Base-by-base conservation (phyloP, 2,888 invertebrate species). In the Dynastes tityus region DNA sequence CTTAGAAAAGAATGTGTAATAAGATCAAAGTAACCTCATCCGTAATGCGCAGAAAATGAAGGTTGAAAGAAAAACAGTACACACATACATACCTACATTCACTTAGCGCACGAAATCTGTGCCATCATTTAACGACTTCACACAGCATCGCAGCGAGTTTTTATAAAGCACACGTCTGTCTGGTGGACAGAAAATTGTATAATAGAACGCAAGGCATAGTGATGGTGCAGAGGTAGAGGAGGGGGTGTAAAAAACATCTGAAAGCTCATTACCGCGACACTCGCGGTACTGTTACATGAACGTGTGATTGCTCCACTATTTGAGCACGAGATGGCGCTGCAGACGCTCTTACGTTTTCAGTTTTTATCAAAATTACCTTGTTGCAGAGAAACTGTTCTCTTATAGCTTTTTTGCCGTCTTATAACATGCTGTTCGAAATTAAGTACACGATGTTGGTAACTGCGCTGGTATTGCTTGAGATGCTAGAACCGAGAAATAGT, bases 291-390 rank as follows among this genome's bases (percentile, higher is more conserved):
- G 55, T 55, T 55, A 55, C 55, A 55, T 55, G 22, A 55, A 55
- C 9, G 55, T 55, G 22, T 55, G 22, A 55, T 55, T 55, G 22
- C 55, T 55, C 22, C 22, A 8, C 2, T 45, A 4, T 45, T 45
- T 11, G 55, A 22, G 55, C 55, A 55, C 55, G 27, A n/a, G 55
- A 55, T 55, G 55, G 55, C 55, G 55, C 22, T 55, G 22, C 55
- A 55, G 55, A 22, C 55, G 16, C 27, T 8, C 8, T 55, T 16
- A 27, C 55, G 9, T 55, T 55, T 55, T 22, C 16, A 22, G 16
- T 55, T 55, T 55, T 55, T 55, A 55, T 27, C 22, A 55, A 55
- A 55, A 55, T 16, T 13, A 16, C 53, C 53, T 16, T 16, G 16
- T 55, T 22, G 55, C 22, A 22, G 16, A 5, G 45, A 45, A 8